Base-by-base conservation (phyloP, 2,797 vertebrate genomes). In the Lateolabrax maculatus region DNA sequence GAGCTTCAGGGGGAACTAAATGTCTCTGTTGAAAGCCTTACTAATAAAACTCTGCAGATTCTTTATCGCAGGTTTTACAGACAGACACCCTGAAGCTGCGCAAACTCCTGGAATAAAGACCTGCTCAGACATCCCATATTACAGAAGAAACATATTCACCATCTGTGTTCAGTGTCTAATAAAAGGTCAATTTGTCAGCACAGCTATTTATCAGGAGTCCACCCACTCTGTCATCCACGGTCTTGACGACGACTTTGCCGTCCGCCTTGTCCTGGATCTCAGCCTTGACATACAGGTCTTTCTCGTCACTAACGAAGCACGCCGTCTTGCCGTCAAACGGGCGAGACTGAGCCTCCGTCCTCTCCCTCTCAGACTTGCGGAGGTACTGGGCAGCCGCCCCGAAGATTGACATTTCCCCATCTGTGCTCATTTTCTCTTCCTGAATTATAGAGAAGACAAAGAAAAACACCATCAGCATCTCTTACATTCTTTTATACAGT, bases 291-390 rank as follows among this genome's bases (percentile, higher is more conserved):
- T 97, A 97, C 51, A 96, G 94, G 49, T 92, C 85, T 72, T 94
- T 94, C 0, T 94, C 81, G 23, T 97, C 96, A 4, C 91, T 90
- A 84, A 96, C 95, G 29, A 93, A 98, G 84, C 96, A 96, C 5
- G 94, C 94, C 6, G 95, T 96, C 80, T 95, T 97, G 86, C 95
- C 92, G 34, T 97, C 96, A 46, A 97, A 97, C 0, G 94, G 93
- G 29, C 93, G 95, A 71, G 95, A 95, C 91, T 97, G 97, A n/a
- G 95, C 94, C 77, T 96, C 96, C 0, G 81, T 94, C 62, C 96
- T 87, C 86, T 97, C 96, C 85, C 92, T 95, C 79, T 97, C 96
- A 0, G 96, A 90, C 79, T 96, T 97, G n/a, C 95, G 93, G 55
- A 97, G 95, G 87, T 90, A 97, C 0, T 89, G 87, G 0, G 95